Evolutionary conservation across 2,113 vertebrate species (phyloP).

Genomic region (Sprattus sprattus): DNA sequence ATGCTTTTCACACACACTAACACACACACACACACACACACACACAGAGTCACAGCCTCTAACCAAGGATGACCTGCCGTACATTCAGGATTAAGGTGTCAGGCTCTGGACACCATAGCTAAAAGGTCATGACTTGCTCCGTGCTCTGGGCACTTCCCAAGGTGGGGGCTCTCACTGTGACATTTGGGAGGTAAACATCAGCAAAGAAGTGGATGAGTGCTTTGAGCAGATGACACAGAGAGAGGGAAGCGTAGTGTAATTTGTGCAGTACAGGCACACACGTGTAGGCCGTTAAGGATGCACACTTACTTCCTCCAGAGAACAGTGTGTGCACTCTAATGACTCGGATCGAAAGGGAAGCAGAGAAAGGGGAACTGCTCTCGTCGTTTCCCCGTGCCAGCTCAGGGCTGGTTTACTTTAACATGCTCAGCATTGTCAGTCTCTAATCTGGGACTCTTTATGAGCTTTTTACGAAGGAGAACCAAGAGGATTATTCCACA

Average conservation of each 20-base stretch:
- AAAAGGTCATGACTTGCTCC: slow-evolving; percentile 38
- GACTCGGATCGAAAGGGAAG: background rate
- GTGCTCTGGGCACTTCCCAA: slow-evolving; percentile 27
- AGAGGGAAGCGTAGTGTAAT: background rate
- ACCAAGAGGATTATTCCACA: background rate
- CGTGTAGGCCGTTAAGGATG: background rate
- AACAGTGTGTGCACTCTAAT: background rate
- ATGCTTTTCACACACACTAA: background rate
- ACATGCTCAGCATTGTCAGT: background rate
- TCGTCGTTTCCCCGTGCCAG: background rate
- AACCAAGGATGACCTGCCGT: slow-evolving; percentile 28
- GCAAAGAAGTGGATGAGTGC: background rate
- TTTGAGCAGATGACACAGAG: background rate
- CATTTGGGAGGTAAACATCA: slow-evolving; percentile 14
- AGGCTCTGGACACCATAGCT: slow-evolving; percentile 36
- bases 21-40: slow-evolving; percentile 8
- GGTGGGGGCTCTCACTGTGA: slow-evolving; percentile 1
- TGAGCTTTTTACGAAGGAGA: background rate
- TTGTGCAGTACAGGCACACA: background rate
- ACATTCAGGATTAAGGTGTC: slow-evolving; percentile 51
- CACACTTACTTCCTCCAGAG: background rate
- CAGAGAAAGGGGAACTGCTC: background rate
- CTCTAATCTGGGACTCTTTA: background rate
- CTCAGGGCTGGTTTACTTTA: background rate
- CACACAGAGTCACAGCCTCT: background rate